Conservation (phyloP, 2,113 vertebrate genomes). For the Pollimyrus isidori region DNA sequence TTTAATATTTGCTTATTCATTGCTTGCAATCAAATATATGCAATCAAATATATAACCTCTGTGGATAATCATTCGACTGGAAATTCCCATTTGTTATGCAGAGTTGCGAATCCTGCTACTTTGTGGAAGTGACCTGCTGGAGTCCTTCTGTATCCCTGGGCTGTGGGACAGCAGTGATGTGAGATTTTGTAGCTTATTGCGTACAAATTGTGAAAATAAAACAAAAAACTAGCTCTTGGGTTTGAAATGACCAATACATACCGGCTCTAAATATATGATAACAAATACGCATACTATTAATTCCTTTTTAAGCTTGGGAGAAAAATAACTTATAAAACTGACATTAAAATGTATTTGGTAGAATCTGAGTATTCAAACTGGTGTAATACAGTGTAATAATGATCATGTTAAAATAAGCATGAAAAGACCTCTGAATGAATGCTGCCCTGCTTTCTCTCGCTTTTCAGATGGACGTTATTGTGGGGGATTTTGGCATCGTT, state of each 20-base stretch:
- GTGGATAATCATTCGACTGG: neutral
- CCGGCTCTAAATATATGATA: neutral
- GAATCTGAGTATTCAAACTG: neutral
- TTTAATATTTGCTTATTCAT: neutral
- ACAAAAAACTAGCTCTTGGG: neutral
- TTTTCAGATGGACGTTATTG: constrained; percentile 92
- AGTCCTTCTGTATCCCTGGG: constrained; percentile 97
- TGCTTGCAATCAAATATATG: neutral
- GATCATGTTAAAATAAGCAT: neutral
- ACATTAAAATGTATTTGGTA: neutral
- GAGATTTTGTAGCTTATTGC: constrained; percentile 52
- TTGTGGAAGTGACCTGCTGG: constrained; percentile 93
- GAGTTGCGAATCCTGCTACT: constrained; percentile 95
- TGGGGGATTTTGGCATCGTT: constrained; percentile 94
- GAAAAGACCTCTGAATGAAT: neutral
- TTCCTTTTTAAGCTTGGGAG: neutral
- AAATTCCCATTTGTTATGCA: constrained; percentile 38
- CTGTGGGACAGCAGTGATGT: constrained; percentile 97
- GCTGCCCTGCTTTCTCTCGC: neutral
- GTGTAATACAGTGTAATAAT: neutral
- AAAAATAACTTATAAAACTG: neutral
- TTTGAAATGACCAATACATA: neutral
- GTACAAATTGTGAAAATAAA: neutral
- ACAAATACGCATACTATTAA: neutral
- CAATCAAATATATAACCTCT: neutral